Evolutionary conservation across 2,888 invertebrate species (phyloP).

Genomic region (Leptothorax acervorum): DNA sequence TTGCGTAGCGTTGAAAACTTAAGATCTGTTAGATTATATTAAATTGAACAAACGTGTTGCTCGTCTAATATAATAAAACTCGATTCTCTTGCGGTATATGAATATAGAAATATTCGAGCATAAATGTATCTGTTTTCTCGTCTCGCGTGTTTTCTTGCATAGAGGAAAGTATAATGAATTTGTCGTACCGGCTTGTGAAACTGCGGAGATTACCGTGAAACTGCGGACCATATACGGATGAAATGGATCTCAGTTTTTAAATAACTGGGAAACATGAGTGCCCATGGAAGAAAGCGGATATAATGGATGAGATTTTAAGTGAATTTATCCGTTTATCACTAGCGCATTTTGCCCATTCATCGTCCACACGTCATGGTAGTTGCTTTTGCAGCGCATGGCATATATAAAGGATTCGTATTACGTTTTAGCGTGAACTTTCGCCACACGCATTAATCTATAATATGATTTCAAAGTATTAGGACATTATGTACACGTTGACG

Average conservation of each 20-base stretch:
- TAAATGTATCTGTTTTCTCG: background rate
- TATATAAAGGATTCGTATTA: background rate
- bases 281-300: conserved; percentile 16
- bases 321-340: conserved; percentile 44
- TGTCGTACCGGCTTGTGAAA: background rate
- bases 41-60: background rate
- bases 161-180: conserved; percentile 18
- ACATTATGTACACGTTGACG: background rate
- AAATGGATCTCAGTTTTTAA: conserved; percentile 41
- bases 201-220: too few relatives aligned
- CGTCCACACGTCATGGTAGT: conserved; percentile 18
- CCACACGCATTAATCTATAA: background rate
- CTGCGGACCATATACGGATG: background rate
- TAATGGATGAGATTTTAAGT: conserved; percentile 49
- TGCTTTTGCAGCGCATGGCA: background rate
- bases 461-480: background rate
- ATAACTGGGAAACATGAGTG: conserved; percentile 39
- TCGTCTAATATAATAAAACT: conserved; percentile 1
- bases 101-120: background rate
- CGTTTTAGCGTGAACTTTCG: conserved; percentile 6
- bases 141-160: background rate
- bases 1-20: background rate
- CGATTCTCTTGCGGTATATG: background rate
- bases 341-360: conserved; percentile 37
- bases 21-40: conserved; percentile 16